phyloP scores from a whole-genome alignment of 2,888 invertebrate genomes.

The Nymphalis urticae region DNA sequence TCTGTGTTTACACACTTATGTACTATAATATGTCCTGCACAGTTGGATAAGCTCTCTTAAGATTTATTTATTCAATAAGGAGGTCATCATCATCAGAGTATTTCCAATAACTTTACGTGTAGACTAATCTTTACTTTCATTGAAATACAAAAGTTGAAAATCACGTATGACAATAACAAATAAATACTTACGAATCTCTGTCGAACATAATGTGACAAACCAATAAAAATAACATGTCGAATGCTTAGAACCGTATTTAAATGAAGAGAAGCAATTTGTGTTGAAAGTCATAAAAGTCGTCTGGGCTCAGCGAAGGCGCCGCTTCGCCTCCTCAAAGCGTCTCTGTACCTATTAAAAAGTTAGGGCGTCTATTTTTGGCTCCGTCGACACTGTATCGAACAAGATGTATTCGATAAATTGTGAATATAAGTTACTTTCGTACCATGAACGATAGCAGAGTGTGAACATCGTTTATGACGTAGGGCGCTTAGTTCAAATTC shows the following conservation, averaged over 20 bases:
- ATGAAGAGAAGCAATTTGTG: conserved; percentile 71
- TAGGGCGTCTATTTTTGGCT: conserved; percentile 74
- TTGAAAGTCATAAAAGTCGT: conserved; percentile 72
- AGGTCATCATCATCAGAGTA: no score
- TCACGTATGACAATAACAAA: neutral
- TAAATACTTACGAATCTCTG: neutral
- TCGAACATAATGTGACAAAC: conserved; percentile 27
- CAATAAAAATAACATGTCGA: conserved; percentile 41
- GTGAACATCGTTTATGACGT: conserved; percentile 23
- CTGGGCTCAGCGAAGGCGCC: conserved; percentile 62
- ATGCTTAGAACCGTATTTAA: conserved; percentile 52
- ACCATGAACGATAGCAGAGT: conserved; percentile 17
- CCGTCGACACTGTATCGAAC: conserved; percentile 49
- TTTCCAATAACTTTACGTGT: neutral
- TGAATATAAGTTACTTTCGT: conserved; percentile 45
- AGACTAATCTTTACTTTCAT: neutral
- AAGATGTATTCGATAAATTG: conserved; percentile 66
- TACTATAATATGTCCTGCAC: no score
- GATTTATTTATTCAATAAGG: no score
- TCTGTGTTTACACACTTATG: no score
- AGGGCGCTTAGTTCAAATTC: conserved; percentile 15
- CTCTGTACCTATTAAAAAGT: conserved; percentile 71
- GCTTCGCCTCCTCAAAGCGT: conserved; percentile 51
- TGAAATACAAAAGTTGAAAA: no score
- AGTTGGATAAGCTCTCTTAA: no score